Evolutionary conservation across 1,140 invertebrate species (phyloP), one percentile per base, ranked within the genome.

Genomic region (Drusus annulatus): DNA sequence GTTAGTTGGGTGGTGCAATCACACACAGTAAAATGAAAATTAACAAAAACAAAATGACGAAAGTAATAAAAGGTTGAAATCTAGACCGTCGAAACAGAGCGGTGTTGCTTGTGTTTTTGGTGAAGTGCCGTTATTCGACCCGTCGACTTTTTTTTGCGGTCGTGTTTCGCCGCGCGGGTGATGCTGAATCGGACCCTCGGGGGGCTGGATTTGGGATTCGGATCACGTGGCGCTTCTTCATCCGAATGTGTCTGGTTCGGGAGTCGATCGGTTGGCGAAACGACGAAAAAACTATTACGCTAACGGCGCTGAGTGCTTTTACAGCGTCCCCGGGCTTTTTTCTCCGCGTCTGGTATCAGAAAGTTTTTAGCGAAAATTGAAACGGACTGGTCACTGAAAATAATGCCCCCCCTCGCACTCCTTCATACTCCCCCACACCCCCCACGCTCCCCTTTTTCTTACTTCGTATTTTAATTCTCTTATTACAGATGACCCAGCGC

Each of bases 291-390:
- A 69, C 65, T 69, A 69, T 69, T 69, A 69, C 65, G 50, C 65
- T 69, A 69, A 69, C 65, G n/a, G 65, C 28, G 31, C 65, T 19
- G 65, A 69, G 65, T 69, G 65, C 65, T 69, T 69, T 69, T 69
- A 69, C 28, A 21, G 60, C 60, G 19, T 28, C 23, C 15, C 60
- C 10, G 62, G 5, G 0, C n/a, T 28, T 63, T 63, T 63, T 28
- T 63, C 17, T 21, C 5, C 65, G 1, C 28, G 65, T 50, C 65
- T 50, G 36, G 65, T 21, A 28, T 63, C 31, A 28, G 65, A 45
- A 19, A 45, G n/a, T 45, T 69, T 28, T 69, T 69, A 45, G 45
- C 31, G 17, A 36, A 63, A 63, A 25, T 25, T 25, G n/a, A n/a
- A 56, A 56, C n/a, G 62, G 62, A 28, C 21, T 16, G 21, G 62